phyloP scores from a whole-genome alignment of 2,113 vertebrate genomes.

The Caretta caretta region DNA sequence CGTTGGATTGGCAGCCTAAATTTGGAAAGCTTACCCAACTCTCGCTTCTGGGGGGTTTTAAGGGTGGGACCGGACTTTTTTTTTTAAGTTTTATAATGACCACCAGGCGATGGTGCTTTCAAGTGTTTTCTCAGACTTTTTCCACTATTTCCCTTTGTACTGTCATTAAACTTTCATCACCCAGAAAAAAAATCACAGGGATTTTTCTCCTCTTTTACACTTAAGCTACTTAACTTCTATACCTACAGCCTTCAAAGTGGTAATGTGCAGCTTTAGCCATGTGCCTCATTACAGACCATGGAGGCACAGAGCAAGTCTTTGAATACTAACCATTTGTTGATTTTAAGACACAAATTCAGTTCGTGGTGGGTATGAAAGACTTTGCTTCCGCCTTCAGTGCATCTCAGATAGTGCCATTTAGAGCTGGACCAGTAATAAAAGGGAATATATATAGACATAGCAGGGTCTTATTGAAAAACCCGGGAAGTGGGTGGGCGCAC shows the following conservation, averaged over 20 bases:
- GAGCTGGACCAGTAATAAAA: too few species aligned
- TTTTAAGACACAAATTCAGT: neutral
- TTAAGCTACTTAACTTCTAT: constrained; percentile 4
- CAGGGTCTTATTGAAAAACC: too few species aligned
- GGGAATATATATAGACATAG: too few species aligned
- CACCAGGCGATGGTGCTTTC: neutral
- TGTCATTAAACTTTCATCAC: neutral
- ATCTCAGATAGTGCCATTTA: too few species aligned
- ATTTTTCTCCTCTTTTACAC: neutral
- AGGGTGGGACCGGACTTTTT: neutral
- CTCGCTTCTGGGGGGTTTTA: neutral
- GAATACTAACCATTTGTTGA: fast-evolving
- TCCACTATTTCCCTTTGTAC: neutral
- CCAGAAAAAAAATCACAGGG: constrained; percentile 24
- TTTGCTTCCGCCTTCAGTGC: neutral
- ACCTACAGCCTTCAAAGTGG: neutral
- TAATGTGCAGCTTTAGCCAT: neutral
- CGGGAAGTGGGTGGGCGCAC: too few species aligned
- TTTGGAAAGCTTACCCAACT: neutral
- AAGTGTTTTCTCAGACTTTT: neutral
- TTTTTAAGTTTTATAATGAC: constrained; percentile 23
- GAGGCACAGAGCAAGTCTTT: neutral
- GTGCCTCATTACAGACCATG: neutral
- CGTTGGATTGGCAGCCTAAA: constrained; percentile 7
- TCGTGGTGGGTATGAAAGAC: neutral